These are phyloP conservation scores for Caiman crocodilus DNA, from an alignment of 2,797 vertebrate species.

Conservation along the genomic window DNA sequence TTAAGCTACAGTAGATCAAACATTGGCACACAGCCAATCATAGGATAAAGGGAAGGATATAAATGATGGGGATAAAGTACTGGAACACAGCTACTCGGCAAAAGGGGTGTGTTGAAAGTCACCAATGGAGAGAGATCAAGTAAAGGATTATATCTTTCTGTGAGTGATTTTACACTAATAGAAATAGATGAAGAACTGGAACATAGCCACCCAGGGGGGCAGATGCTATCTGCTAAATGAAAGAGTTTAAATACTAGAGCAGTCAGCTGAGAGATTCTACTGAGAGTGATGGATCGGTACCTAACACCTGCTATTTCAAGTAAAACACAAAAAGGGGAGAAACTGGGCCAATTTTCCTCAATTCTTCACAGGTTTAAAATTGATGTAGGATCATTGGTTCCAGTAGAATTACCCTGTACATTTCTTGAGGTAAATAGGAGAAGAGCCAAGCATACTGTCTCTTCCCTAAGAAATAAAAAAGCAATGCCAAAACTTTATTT, in stretches of 20 bases:
- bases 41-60: background rate
- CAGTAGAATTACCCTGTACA: background rate
- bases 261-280: background rate
- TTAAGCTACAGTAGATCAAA: background rate
- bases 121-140: background rate
- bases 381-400: conserved; percentile 14
- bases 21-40: background rate
- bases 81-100: background rate
- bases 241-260: background rate
- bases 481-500: background rate
- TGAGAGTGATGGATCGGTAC: background rate
- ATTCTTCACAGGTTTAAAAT: background rate
- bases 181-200: conserved; percentile 1
- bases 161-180: background rate
- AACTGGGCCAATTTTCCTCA: background rate
- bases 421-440: background rate
- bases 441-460: background rate
- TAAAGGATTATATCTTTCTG: background rate
- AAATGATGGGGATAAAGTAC: background rate
- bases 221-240: fast-evolving
- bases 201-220: background rate
- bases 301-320: background rate
- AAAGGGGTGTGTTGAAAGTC: background rate
- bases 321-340: background rate
- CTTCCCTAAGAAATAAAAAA: background rate